Conservation (phyloP, 2,113 vertebrate species). For the Tetraodon nigroviridis region DNA sequence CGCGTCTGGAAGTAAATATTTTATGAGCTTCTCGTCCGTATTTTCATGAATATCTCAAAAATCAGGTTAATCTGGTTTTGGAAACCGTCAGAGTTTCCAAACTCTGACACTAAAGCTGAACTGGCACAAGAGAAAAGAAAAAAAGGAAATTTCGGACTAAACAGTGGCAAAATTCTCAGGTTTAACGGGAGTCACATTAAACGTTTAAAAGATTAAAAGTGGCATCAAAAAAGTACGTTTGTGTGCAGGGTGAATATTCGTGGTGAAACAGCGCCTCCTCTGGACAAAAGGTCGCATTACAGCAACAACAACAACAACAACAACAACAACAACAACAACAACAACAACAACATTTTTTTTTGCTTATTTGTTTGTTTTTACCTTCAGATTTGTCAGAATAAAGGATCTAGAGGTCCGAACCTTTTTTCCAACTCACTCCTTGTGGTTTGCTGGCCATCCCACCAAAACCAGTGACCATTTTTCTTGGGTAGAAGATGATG, state of each 20-base stretch:
- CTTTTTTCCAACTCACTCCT: not conserved
- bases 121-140: not conserved
- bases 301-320: no score
- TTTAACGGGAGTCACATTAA: conserved; percentile 3
- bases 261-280: no score
- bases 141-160: not conserved
- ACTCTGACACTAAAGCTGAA: conserved; percentile 3
- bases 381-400: not conserved
- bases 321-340: no score
- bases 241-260: not conserved
- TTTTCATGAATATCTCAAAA: conserved; percentile 39
- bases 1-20: conserved; percentile 21
- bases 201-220: conserved; percentile 13
- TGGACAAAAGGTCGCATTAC: not conserved
- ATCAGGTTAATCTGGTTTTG: conserved; percentile 19
- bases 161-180: not conserved
- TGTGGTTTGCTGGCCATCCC: conserved; percentile 19
- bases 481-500: conserved; percentile 6
- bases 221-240: not conserved
- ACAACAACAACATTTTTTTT: no score
- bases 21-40: conserved; percentile 19
- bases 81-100: not conserved
- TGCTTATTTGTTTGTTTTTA: no score
- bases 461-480: no score
- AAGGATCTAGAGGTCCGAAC: not conserved